Conservation (phyloP, 2,113 vertebrate genomes). For the Heptranchias perlo region DNA sequence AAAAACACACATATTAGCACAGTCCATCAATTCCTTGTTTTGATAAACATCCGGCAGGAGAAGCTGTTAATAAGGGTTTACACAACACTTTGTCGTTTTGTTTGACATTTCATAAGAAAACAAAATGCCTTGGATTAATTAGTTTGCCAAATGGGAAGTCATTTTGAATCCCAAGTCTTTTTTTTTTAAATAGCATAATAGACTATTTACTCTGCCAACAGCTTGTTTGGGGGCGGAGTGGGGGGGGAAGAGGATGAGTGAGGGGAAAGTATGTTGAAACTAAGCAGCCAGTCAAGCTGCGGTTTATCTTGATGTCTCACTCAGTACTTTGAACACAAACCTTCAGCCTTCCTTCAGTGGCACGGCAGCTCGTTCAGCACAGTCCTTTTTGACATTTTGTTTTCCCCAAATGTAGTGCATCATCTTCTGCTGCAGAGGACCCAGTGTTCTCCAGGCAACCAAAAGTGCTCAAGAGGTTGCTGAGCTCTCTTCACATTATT, state of each 20-base stretch:
- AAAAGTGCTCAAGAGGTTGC: background rate
- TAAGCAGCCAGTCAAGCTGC: background rate
- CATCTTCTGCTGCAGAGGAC: background rate
- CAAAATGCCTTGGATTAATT: background rate
- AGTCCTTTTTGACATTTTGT: background rate
- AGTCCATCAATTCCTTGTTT: background rate
- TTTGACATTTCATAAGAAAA: background rate
- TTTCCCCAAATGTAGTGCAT: background rate
- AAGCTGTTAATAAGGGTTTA: background rate
- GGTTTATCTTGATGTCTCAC: background rate
- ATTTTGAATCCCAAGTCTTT: background rate
- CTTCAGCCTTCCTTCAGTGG: background rate
- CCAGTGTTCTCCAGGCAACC: background rate
- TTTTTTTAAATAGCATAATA: background rate
- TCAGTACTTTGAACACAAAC: background rate
- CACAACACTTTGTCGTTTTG: background rate
- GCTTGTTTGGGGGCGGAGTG: fast-evolving
- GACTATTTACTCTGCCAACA: background rate
- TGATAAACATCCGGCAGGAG: background rate
- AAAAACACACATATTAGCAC: background rate
- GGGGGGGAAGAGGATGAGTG: background rate
- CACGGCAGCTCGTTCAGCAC: background rate
- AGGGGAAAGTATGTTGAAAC: background rate
- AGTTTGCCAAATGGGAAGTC: background rate
- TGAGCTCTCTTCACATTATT: background rate